A percentile compares a stretch with the other conserved stretches of the same genome.
Conservation (phyloP, 2,888 invertebrate genomes). For the Cerastis rubricosa region DNA sequence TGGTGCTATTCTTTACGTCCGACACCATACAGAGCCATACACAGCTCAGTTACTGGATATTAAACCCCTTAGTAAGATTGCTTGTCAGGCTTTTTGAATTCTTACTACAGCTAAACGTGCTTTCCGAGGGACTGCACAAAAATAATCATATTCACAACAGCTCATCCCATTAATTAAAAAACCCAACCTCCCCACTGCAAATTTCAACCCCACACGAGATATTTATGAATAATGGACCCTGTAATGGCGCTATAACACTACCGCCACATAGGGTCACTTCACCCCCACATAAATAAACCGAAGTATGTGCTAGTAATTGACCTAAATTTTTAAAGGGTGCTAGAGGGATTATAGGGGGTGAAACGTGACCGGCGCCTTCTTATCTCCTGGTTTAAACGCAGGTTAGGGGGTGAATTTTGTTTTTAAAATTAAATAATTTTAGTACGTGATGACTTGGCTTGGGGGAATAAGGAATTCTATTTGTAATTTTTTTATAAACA, state of each 20-base stretch:
- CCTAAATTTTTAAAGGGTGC: constrained; percentile 62
- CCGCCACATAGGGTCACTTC: constrained; percentile 45
- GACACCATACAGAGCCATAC: too few relatives aligned
- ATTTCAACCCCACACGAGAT: constrained; percentile 37
- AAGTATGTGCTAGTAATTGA: constrained; percentile 66
- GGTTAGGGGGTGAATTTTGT: constrained; percentile 22
- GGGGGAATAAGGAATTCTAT: neutral
- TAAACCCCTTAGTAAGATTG: neutral
- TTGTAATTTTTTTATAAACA: neutral
- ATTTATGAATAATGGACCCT: constrained; percentile 55
- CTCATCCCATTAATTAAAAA: constrained; percentile 28
- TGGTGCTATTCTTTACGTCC: too few relatives aligned
- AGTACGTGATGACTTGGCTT: constrained; percentile 23
- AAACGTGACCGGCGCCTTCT: constrained; percentile 53
- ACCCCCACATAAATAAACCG: constrained; percentile 62
- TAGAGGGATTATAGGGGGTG: constrained; percentile 35
- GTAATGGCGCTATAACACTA: constrained; percentile 53
- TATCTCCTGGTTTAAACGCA: constrained; percentile 40
- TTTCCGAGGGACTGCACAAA: neutral
- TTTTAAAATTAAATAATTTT: constrained; percentile 52
- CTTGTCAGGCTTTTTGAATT: neutral
- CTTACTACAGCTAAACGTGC: neutral
- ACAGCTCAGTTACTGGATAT: neutral
- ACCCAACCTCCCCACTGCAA: constrained; percentile 1
- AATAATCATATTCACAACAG: constrained; percentile 1